Evolutionary conservation across 1,140 invertebrate genomes (phyloP).

Genomic region (Anadara kagoshimensis): DNA sequence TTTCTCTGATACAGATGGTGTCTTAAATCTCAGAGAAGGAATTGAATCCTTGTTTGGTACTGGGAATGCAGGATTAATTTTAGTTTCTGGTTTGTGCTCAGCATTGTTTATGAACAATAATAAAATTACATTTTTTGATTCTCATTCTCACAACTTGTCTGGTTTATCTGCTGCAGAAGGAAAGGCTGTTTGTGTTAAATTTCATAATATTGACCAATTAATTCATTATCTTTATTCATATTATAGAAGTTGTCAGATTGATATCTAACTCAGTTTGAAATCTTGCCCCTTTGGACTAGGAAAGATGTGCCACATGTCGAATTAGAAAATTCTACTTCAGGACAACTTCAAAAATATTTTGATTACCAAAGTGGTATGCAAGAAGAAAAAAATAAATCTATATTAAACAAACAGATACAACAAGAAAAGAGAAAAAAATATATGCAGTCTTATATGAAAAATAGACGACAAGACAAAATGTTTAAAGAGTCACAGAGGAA

Average conservation of each 20-base stretch:
- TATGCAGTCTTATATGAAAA: background rate
- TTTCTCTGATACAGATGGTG: too few species aligned
- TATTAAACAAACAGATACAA: background rate
- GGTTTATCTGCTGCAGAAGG: too few species aligned
- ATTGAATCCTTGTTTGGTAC: too few species aligned
- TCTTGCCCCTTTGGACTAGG: background rate
- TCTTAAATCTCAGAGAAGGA: too few species aligned
- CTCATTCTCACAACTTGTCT: too few species aligned
- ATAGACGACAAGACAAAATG: background rate
- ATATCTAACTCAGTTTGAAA: conserved; percentile 10
- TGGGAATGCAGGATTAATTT: too few species aligned
- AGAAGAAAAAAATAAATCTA: background rate
- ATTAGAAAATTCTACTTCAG: background rate
- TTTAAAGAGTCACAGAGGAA: background rate
- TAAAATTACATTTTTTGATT: too few species aligned
- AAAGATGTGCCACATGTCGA: background rate
- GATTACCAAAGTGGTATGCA: background rate
- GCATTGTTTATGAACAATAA: too few species aligned
- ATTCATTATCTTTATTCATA: conserved; percentile 10
- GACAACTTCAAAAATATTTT: background rate
- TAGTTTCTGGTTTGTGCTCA: too few species aligned
- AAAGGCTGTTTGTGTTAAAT: too few species aligned
- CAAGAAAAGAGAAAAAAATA: background rate
- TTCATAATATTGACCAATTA: too few species aligned
- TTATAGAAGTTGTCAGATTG: conserved; percentile 13